A percentile compares a stretch with the other conserved stretches of the same genome.
Conservation (phyloP, 2,888 invertebrate species). For the Punctoribates punctum region DNA sequence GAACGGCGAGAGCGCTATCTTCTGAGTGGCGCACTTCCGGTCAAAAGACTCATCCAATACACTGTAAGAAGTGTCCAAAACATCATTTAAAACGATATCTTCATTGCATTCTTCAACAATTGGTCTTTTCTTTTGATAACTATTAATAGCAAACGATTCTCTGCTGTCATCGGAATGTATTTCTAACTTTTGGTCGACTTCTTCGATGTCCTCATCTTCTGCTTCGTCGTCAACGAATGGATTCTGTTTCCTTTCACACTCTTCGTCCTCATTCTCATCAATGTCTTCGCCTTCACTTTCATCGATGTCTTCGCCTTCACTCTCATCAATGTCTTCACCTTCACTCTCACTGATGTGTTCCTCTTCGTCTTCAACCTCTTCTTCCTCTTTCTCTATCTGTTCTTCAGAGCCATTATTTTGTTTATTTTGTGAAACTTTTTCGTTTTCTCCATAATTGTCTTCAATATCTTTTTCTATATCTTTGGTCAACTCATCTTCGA, state of each 20-base stretch:
- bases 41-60: not conserved
- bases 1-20: slow-evolving; percentile 33
- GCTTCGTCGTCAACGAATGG: not conserved
- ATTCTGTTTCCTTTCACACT: slow-evolving; percentile 12
- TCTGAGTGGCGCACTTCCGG: slow-evolving; percentile 29
- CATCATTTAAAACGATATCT: not conserved
- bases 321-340: not conserved
- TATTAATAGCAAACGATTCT: not conserved
- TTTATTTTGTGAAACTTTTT: too few relatives aligned
- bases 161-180: not conserved
- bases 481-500: not conserved
- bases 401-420: too few relatives aligned
- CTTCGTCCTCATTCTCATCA: not conserved
- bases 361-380: slow-evolving; percentile 17
- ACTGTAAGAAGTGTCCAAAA: slow-evolving; percentile 7
- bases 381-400: not conserved
- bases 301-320: not conserved
- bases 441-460: not conserved
- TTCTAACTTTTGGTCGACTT: not conserved
- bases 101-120: slow-evolving; percentile 17
- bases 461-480: not conserved
- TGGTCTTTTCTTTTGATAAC: not conserved
- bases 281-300: not conserved
- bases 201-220: slow-evolving; percentile 7
- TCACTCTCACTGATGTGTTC: not conserved